phyloP scores from a whole-genome alignment of 2,888 invertebrate genomes.

The Cephalotes varians region DNA sequence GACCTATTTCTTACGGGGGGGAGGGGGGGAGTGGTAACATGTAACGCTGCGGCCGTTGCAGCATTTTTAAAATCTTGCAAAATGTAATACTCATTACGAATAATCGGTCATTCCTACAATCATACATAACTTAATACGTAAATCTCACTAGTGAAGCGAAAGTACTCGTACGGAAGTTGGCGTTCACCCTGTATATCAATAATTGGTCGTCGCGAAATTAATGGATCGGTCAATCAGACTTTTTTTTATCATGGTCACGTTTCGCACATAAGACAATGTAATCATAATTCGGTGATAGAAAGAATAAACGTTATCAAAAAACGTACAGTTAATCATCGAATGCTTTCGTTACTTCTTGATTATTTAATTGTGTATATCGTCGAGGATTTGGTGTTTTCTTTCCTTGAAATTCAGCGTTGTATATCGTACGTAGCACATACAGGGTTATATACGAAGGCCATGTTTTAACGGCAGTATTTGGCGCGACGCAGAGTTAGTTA shows the following conservation, averaged over 20 bases:
- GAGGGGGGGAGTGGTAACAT: constrained; percentile 1
- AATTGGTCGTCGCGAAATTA: constrained; percentile 42
- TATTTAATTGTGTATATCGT: constrained; percentile 10
- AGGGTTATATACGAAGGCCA: constrained; percentile 34
- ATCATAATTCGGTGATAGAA: constrained; percentile 42
- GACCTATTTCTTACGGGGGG: constrained; percentile 29
- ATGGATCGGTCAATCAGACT: constrained; percentile 39
- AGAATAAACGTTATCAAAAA: constrained; percentile 52
- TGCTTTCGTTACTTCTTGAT: constrained; percentile 26
- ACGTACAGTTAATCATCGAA: constrained; percentile 16
- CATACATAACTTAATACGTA: constrained; percentile 20
- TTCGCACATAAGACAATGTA: constrained; percentile 23
- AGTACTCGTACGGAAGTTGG: constrained; percentile 39
- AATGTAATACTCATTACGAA: constrained; percentile 19
- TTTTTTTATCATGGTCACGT: constrained; percentile 36
- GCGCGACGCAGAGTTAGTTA: constrained; percentile 21
- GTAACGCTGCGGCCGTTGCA: constrained; percentile 6
- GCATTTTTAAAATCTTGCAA: constrained; percentile 34
- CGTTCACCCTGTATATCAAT: constrained; percentile 46
- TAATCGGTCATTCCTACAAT: constrained; percentile 21
- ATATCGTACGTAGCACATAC: constrained; percentile 22
- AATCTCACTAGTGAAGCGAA: constrained; percentile 32
- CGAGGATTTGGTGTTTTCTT: constrained; percentile 12
- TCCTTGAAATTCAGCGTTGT: neutral
- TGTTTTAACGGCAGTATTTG: constrained; percentile 61